Evolutionary conservation across 1,140 invertebrate species (phyloP), one percentile per base, ranked within the genome.

Genomic region (Tetramorium alpestre): DNA sequence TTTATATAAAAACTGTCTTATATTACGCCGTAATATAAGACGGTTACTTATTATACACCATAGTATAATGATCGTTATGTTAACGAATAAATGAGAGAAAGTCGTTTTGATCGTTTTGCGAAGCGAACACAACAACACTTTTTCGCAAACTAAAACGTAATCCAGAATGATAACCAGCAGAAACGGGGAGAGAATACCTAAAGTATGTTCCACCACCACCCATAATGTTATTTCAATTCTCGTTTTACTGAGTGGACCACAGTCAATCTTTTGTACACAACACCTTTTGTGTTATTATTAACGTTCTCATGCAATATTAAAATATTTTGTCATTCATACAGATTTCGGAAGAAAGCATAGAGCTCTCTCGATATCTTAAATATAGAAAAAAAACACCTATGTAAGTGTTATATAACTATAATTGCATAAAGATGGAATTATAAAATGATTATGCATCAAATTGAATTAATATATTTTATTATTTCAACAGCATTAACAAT

Each of bases 221-320:
- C 18, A 62, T 28, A 47, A 64, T 76, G 64, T 73, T 28, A 75
- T 92, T 88, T 86, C 70, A 72, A 73, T 22, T 64, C 58, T 86
- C 82, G 88, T 84, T 88, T 89, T 60, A 87, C 77, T 84, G 51
- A 87, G 88, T 85, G 22, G 44, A 72, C 75, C 60, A 65, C 58
- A 67, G 33, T 67, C 75, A 18, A 89, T 87, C 82, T 75, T 89
- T 70, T 81, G 78, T 70, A 70, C 5, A 28, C 5, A 33, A 33
- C 33, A 33, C 4, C 33, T 33, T 33, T 33, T 33, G n/a, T 3
- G 38, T 81, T 81, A 69, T 70, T 70, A 81, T 81, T 81, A 81
- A 70, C 78, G 76, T 64, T 76, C 88, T 93, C 88, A 93, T 93
- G 89, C 22, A 92, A 93, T 93, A 92, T 93, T 92, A 60, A 92